A percentile compares a stretch with the other conserved stretches of the same genome.
phyloP scores from a whole-genome alignment of 2,113 vertebrate genomes.

The Brachyhypopomus gauderio region DNA sequence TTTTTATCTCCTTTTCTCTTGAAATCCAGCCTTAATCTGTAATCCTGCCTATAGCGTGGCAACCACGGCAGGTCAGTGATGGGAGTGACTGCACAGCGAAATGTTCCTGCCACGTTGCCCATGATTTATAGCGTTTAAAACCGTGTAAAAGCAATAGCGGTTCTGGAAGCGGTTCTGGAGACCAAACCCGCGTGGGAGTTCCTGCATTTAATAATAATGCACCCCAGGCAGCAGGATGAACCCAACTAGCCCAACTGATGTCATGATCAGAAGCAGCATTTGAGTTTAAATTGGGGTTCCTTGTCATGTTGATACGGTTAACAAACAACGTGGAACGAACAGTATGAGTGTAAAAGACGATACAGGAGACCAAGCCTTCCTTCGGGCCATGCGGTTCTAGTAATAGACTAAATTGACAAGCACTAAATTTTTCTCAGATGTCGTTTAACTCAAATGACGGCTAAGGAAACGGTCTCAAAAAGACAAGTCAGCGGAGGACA shows the following conservation, averaged over 20 bases:
- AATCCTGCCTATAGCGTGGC: constrained; percentile 38
- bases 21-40: constrained; percentile 8
- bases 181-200: constrained; percentile 23
- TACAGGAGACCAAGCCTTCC: constrained; percentile 24
- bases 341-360: constrained; percentile 57
- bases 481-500: constrained; percentile 3
- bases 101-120: constrained; percentile 37
- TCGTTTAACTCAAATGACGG: constrained; percentile 66
- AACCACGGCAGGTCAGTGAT: constrained; percentile 35
- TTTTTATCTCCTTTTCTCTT: constrained; percentile 6
- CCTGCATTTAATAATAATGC: constrained; percentile 12
- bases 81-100: constrained; percentile 17
- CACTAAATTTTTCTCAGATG: constrained; percentile 73
- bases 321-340: constrained; percentile 61
- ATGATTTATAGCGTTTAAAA: constrained; percentile 44
- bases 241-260: constrained; percentile 9
- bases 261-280: constrained; percentile 19
- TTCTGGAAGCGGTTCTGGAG: constrained; percentile 36
- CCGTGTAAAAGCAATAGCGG: not conserved
- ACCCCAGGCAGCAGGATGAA: constrained; percentile 24
- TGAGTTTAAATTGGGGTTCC: not conserved
- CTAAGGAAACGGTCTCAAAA: constrained; percentile 68
- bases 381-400: constrained; percentile 67
- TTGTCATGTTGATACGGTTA: constrained; percentile 51
- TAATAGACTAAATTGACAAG: constrained; percentile 59